phyloP scores from a whole-genome alignment of 2,888 invertebrate species.

The Deilephila elpenor region DNA sequence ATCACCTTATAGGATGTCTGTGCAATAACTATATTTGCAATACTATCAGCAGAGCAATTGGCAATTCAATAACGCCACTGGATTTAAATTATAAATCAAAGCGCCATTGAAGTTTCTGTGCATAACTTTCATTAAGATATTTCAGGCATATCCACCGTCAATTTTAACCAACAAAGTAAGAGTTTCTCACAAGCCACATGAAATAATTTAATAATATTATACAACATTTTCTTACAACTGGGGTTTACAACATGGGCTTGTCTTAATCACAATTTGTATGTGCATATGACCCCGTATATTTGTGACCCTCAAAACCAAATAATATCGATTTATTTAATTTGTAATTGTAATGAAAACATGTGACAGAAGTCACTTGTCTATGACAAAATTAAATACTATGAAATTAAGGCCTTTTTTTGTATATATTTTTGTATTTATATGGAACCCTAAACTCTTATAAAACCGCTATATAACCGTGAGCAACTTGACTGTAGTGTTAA shows the following conservation, averaged over 20 bases:
- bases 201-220: not conserved
- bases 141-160: too few species aligned
- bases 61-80: not conserved
- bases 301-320: not conserved
- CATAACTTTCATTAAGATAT: too few species aligned
- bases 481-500: conserved; percentile 19
- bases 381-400: not conserved
- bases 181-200: not conserved
- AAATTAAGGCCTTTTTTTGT: conserved; percentile 17
- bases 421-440: not conserved
- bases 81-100: too few species aligned
- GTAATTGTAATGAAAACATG: not conserved
- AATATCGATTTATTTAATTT: not conserved
- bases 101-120: not conserved
- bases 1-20: not conserved
- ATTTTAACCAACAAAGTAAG: too few species aligned
- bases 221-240: not conserved
- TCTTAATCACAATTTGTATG: too few species aligned
- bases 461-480: conserved; percentile 22
- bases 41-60: not conserved
- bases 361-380: not conserved
- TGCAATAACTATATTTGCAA: conserved; percentile 8
- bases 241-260: not conserved
- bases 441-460: conserved; percentile 9
- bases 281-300: not conserved